phyloP scores from a whole-genome alignment of 2,797 vertebrate species.

The Cuculus canorus region DNA sequence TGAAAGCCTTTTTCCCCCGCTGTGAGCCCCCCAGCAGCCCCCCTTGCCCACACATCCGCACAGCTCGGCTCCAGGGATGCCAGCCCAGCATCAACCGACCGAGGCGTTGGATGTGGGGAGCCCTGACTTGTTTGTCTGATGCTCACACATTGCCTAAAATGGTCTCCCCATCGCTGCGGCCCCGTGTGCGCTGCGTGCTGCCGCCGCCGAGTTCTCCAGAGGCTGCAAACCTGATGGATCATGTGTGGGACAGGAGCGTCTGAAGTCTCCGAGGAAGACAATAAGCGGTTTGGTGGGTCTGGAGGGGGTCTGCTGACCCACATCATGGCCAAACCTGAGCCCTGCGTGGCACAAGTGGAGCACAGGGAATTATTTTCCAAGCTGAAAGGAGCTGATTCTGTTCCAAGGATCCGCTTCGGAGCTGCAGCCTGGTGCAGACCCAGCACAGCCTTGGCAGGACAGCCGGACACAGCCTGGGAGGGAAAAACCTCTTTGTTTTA shows the following conservation, averaged over 20 bases:
- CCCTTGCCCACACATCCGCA: not conserved
- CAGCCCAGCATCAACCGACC: not conserved
- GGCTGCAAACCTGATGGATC: slow-evolving; percentile 17
- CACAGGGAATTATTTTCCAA: slow-evolving; percentile 20
- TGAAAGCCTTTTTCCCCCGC: not conserved
- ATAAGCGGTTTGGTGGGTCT: not conserved
- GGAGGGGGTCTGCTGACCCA: not conserved
- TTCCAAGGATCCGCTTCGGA: slow-evolving; percentile 33
- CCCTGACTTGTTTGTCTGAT: not conserved
- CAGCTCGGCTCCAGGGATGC: not conserved
- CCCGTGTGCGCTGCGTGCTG: rapidly evolving
- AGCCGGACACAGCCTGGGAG: not conserved
- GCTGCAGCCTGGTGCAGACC: not conserved
- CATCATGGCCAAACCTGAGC: not conserved
- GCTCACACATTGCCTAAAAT: slow-evolving; percentile 65
- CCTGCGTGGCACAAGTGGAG: not conserved
- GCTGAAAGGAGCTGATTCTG: not conserved
- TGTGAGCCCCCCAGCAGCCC: not conserved
- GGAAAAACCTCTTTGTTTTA: not conserved
- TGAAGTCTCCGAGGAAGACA: not conserved
- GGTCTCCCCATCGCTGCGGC: not conserved
- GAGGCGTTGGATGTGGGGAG: not conserved
- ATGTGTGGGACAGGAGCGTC: not conserved
- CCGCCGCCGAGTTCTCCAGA: not conserved
- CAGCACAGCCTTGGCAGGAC: not conserved